A percentile compares a stretch with the other conserved stretches of the same genome.
Evolutionary conservation across 2,888 invertebrate species (phyloP).

Genomic region (Drepana falcataria): DNA sequence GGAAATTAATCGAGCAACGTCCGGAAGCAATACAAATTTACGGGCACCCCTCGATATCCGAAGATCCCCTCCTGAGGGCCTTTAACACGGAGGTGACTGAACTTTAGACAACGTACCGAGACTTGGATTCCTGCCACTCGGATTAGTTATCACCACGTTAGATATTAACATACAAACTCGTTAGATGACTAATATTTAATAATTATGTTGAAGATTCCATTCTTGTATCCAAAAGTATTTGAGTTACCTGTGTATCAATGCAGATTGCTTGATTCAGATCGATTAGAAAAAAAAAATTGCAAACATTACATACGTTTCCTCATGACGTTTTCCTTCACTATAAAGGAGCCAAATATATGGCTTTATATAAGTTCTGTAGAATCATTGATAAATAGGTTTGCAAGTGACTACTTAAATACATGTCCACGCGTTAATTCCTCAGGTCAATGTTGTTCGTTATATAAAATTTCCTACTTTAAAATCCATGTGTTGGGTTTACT

Average conservation of each 20-base stretch:
- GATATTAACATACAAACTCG: too few species aligned
- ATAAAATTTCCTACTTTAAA: not conserved
- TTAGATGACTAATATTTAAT: too few species aligned
- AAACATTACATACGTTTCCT: too few species aligned
- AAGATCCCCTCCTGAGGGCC: conserved; percentile 22
- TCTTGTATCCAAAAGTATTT: too few species aligned
- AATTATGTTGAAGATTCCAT: too few species aligned
- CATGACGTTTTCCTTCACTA: too few species aligned
- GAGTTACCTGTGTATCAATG: too few species aligned
- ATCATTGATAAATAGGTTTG: too few species aligned
- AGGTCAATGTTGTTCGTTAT: not conserved
- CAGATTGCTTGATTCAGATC: too few species aligned
- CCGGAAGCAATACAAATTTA: conserved; percentile 1
- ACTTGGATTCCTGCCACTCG: conserved; percentile 45
- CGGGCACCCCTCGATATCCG: conserved; percentile 1
- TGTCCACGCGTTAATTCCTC: not conserved
- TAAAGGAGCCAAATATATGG: too few species aligned
- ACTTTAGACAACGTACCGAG: conserved; percentile 30
- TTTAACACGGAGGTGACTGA: conserved; percentile 50
- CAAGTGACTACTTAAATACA: not conserved
- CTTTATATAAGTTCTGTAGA: too few species aligned
- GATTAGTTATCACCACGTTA: conserved; percentile 37
- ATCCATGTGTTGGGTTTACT: not conserved
- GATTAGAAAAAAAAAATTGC: too few species aligned
- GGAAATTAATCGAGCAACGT: not conserved